Percentiles rank a stretch among this genome's conserved stretches.
phyloP scores from a whole-genome alignment of 2,113 vertebrate genomes.

The Cyrtonyx montezumae region DNA sequence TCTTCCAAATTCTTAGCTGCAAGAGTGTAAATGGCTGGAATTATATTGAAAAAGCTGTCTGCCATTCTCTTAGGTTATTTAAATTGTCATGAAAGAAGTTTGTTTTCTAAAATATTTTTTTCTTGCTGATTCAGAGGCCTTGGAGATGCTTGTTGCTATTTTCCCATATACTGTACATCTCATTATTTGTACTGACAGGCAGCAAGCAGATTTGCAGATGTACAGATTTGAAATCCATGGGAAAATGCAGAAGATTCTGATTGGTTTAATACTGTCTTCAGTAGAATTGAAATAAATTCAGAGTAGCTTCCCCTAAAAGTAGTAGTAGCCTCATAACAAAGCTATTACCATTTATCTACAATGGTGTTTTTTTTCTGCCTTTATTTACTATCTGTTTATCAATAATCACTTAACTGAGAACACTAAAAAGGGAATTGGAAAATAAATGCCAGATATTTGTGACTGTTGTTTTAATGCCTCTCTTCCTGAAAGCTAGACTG shows the following conservation, averaged over 20 bases:
- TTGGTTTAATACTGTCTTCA: neutral
- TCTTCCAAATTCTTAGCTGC: neutral
- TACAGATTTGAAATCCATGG: neutral
- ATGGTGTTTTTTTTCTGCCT: neutral
- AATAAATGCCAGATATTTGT: neutral
- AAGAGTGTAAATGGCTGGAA: neutral
- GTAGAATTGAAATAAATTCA: neutral
- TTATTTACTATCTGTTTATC: neutral
- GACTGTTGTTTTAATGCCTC: neutral
- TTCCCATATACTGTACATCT: neutral
- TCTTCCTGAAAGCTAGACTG: neutral
- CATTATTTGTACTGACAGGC: neutral
- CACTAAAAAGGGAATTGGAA: neutral
- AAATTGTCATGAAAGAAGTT: neutral
- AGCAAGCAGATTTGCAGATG: slow-evolving; percentile 7
- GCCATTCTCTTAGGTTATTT: neutral
- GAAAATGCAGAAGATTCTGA: neutral
- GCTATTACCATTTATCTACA: neutral
- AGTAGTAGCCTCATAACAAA: neutral
- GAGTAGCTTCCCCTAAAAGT: neutral
- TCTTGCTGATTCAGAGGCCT: neutral
- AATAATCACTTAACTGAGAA: neutral
- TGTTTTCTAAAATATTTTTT: neutral
- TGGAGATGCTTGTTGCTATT: neutral
- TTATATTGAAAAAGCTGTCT: neutral